Evolutionary conservation across 1,140 invertebrate species (phyloP).

Genomic region (Thaumetopoea pityocampa): DNA sequence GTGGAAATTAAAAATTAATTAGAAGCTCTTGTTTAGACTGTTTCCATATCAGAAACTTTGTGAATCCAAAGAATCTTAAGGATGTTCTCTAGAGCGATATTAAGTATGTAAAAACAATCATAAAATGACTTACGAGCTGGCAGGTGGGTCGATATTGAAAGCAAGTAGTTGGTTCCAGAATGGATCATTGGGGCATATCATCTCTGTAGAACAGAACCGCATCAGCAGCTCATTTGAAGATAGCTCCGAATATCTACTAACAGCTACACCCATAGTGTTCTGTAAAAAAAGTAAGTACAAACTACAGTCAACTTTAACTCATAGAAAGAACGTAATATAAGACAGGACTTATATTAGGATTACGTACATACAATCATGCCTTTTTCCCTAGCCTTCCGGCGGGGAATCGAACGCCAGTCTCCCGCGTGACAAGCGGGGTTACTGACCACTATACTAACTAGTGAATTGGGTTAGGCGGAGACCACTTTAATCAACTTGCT

Average conservation of each 20-base stretch:
- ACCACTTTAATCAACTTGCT: too few relatives aligned
- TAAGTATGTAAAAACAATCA: background rate
- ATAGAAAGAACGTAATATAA: background rate
- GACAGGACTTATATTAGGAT: too few relatives aligned
- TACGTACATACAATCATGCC: too few relatives aligned
- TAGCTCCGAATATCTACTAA: constrained; percentile 89
- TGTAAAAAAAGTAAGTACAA: constrained; percentile 19
- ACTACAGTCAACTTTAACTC: background rate
- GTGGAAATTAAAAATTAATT: too few relatives aligned
- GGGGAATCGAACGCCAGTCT: too few relatives aligned
- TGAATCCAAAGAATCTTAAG: too few relatives aligned
- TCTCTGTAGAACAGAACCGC: constrained; percentile 85
- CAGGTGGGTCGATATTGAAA: constrained; percentile 90
- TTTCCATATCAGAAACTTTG: too few relatives aligned
- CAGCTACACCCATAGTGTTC: constrained; percentile 87
- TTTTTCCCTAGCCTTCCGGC: too few relatives aligned
- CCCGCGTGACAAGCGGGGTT: too few relatives aligned
- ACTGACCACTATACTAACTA: too few relatives aligned
- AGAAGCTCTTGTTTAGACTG: background rate
- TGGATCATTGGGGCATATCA: constrained; percentile 90
- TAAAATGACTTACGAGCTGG: constrained; percentile 78
- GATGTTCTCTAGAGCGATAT: too few relatives aligned
- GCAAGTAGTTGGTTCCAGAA: constrained; percentile 96
- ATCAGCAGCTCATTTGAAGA: constrained; percentile 88
- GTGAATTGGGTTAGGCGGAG: too few relatives aligned